These are phyloP conservation scores for Acrobasis consociella DNA, from an alignment of 2,888 invertebrate species.

Conservation along the genomic window DNA sequence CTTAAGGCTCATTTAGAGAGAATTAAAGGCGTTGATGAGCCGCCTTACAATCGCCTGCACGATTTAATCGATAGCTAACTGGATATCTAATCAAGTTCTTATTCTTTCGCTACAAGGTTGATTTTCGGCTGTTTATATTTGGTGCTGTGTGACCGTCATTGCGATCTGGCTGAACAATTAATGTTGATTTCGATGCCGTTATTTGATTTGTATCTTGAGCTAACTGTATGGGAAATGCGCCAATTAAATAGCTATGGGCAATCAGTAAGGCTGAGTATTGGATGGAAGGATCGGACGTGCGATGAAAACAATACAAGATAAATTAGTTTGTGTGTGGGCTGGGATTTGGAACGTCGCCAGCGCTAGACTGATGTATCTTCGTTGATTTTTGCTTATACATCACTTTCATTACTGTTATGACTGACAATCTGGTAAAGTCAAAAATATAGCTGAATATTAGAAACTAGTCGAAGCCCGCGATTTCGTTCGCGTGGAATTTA, in stretches of 20 bases:
- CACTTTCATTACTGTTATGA: not conserved
- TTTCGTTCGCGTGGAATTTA: no score
- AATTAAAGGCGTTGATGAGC: slow-evolving; percentile 54
- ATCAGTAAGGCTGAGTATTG: slow-evolving; percentile 38
- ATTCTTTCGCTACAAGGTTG: slow-evolving; percentile 5
- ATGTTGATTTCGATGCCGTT: slow-evolving; percentile 71
- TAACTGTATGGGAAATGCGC: slow-evolving; percentile 65
- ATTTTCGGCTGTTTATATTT: slow-evolving; percentile 12
- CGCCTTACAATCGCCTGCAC: slow-evolving; percentile 34
- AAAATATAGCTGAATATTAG: no score
- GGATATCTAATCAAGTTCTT: slow-evolving; percentile 1
- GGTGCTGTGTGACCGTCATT: slow-evolving; percentile 36
- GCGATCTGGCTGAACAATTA: slow-evolving; percentile 67
- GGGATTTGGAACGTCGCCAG: slow-evolving; percentile 24
- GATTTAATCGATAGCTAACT: slow-evolving; percentile 19
- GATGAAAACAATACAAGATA: slow-evolving; percentile 50
- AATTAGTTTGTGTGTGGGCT: slow-evolving; percentile 48
- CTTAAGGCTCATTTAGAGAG: slow-evolving; percentile 47
- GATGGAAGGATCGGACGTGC: slow-evolving; percentile 39
- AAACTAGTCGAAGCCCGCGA: not conserved
- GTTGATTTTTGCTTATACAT: slow-evolving; percentile 8
- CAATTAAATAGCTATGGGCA: slow-evolving; percentile 60
- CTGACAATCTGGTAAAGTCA: no score
- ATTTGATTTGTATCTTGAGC: slow-evolving; percentile 63
- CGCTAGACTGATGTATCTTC: not conserved